Conservation (phyloP, 2,113 vertebrate species). For the Scalopus aquaticus region DNA sequence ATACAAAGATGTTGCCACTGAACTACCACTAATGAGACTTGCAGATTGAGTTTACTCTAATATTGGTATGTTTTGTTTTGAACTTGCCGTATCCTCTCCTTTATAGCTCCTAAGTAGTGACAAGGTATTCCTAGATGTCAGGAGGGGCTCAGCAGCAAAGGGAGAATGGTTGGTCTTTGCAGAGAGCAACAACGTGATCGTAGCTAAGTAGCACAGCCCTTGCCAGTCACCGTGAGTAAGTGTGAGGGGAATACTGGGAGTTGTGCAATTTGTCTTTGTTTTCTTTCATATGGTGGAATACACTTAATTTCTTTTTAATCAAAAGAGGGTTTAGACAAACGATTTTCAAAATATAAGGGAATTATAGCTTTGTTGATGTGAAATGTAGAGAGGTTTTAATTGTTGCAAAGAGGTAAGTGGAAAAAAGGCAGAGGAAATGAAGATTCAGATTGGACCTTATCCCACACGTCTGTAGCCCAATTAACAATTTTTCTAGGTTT, state of each 20-base stretch:
- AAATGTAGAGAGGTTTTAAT: conserved; percentile 29
- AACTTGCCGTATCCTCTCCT: not conserved
- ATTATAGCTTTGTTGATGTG: not conserved
- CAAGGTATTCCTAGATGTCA: not conserved
- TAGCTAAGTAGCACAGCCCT: not conserved
- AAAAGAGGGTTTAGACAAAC: conserved; percentile 36
- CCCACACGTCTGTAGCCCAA: not conserved
- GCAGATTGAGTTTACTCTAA: not conserved
- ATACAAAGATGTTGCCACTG: not conserved
- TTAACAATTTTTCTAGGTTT: conserved; percentile 5
- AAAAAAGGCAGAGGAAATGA: not conserved
- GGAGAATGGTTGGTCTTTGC: not conserved
- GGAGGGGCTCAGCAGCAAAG: not conserved
- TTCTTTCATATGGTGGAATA: not conserved
- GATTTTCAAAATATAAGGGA: conserved; percentile 4
- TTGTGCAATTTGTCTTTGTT: not conserved
- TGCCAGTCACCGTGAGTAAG: not conserved
- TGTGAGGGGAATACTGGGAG: not conserved
- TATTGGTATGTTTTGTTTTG: not conserved
- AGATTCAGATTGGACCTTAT: not conserved
- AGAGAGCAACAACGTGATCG: not conserved
- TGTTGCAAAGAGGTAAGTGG: not conserved
- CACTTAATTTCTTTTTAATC: conserved; percentile 26
- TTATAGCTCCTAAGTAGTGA: not conserved
- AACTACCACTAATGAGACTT: not conserved